phyloP scores from a whole-genome alignment of 2,113 vertebrate genomes.

The Delphinus delphis region DNA sequence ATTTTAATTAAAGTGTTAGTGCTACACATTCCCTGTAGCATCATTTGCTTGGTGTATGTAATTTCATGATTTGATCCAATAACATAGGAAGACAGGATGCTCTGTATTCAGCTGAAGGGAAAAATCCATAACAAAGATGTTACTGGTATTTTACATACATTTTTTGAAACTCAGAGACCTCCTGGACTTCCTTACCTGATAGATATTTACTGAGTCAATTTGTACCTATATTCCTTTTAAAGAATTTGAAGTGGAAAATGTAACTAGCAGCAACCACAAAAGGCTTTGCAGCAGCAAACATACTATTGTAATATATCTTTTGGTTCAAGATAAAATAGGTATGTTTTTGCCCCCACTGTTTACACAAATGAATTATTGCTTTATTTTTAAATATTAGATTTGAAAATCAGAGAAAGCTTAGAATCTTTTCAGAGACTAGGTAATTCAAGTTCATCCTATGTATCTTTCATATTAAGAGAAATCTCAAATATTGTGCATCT shows the following conservation, averaged over 20 bases:
- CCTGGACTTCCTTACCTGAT: background rate
- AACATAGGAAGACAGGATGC: background rate
- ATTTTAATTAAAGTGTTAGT: conserved; percentile 65
- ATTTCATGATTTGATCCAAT: conserved; percentile 35
- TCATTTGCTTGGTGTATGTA: conserved; percentile 25
- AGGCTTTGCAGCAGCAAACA: background rate
- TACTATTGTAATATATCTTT: conserved; percentile 8
- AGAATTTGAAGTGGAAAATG: conserved; percentile 27
- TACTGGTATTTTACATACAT: background rate
- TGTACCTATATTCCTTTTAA: background rate
- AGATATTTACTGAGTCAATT: background rate
- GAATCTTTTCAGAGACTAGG: background rate
- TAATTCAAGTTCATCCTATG: conserved; percentile 16
- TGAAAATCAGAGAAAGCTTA: conserved; percentile 38
- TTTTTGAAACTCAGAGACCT: background rate
- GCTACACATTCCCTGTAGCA: background rate
- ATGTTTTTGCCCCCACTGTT: background rate
- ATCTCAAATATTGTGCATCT: background rate
- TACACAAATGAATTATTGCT: background rate
- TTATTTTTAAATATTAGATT: background rate
- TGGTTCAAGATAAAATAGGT: conserved; percentile 22
- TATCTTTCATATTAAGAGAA: background rate
- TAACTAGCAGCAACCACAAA: conserved; percentile 22
- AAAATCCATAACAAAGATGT: background rate
- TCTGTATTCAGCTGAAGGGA: background rate